phyloP scores from a whole-genome alignment of 1,140 invertebrate genomes.

The Lepidurus couesii region DNA sequence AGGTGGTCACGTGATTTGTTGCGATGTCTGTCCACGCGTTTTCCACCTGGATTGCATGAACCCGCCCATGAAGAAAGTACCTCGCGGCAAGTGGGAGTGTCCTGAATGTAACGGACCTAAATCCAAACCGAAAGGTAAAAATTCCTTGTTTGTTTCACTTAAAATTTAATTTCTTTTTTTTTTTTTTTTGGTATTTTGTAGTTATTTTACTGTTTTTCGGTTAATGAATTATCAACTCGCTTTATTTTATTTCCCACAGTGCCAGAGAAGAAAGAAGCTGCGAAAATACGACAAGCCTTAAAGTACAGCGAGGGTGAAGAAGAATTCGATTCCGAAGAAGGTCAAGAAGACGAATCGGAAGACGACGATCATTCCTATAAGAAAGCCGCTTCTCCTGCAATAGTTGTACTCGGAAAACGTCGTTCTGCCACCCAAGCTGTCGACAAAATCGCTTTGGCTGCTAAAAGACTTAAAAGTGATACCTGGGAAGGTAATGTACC shows the following conservation, averaged over 20 bases:
- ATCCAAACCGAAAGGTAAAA: constrained; percentile 29
- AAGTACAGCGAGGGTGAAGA: constrained; percentile 28
- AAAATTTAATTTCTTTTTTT: not conserved
- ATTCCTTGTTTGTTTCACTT: not conserved
- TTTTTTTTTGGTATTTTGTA: not conserved
- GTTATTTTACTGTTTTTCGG: no score
- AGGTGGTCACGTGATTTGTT: constrained; percentile 53
- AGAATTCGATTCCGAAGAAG: constrained; percentile 11
- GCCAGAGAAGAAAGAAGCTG: not conserved
- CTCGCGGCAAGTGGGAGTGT: constrained; percentile 57
- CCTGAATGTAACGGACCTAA: constrained; percentile 46
- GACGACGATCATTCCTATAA: not conserved
- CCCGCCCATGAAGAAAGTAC: constrained; percentile 53
- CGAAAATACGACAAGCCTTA: not conserved
- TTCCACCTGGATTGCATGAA: constrained; percentile 57
- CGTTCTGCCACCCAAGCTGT: constrained; percentile 44
- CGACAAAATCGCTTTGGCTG: constrained; percentile 45
- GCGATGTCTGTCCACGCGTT: constrained; percentile 52
- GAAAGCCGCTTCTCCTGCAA: not conserved
- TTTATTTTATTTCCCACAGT: not conserved
- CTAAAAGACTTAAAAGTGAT: constrained; percentile 45
- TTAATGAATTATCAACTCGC: not conserved
- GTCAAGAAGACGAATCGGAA: not conserved
- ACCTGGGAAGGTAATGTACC: constrained; percentile 41
- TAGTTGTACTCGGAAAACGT: constrained; percentile 24